phyloP scores from a whole-genome alignment of 1,140 invertebrate species.

The Pogonognathellus flavescens region DNA sequence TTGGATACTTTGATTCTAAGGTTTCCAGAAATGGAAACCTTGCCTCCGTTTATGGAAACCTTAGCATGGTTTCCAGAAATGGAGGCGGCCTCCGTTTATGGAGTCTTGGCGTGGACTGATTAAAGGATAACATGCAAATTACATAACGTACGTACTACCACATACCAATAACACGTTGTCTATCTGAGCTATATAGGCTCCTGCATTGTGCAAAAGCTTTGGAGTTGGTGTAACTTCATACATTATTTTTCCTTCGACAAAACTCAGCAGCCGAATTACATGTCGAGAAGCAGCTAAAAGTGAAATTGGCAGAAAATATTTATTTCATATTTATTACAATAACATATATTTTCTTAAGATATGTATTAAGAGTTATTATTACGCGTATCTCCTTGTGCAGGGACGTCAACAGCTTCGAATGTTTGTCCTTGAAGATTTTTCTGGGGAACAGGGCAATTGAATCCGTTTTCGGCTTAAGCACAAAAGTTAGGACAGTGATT shows the following conservation, averaged over 20 bases:
- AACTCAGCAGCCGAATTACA: constrained; percentile 81
- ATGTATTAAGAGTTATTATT: no score
- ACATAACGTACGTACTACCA: no score
- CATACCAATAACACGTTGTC: constrained; percentile 78
- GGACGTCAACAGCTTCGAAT: background rate
- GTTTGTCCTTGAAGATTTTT: constrained; percentile 71
- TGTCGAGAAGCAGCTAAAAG: constrained; percentile 70
- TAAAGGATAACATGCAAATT: no score
- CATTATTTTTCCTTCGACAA: constrained; percentile 79
- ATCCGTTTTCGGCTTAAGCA: constrained; percentile 73
- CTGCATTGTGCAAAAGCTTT: constrained; percentile 78
- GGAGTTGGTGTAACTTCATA: constrained; percentile 74
- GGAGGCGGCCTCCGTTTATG: no score
- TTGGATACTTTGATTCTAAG: no score
- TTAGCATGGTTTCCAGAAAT: no score
- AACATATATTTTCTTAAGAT: constrained; percentile 2
- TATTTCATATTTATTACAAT: no score
- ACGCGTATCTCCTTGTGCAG: background rate
- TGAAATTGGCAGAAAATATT: no score
- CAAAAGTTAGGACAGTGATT: no score
- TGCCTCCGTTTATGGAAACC: no score
- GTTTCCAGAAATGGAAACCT: no score
- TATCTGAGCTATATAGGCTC: constrained; percentile 78
- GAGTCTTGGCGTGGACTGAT: no score
- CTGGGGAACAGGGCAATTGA: constrained; percentile 79